Percentiles rank a stretch among this genome's conserved stretches.
Evolutionary conservation across 2,113 vertebrate genomes (phyloP).

Genomic region (Pomatostomus ruficeps): DNA sequence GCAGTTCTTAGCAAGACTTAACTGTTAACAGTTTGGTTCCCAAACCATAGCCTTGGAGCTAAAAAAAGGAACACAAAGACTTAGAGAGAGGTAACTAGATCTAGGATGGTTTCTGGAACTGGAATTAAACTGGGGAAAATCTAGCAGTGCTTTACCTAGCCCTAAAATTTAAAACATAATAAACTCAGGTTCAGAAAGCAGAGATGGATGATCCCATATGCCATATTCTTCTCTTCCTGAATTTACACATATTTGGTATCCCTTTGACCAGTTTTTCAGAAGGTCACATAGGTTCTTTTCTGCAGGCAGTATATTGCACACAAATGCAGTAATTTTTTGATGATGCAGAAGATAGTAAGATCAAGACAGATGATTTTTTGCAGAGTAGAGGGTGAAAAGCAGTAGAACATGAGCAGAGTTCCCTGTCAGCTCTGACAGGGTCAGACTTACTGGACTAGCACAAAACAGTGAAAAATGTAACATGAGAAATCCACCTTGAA

Average conservation of each 20-base stretch:
- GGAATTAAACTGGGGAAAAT: background rate
- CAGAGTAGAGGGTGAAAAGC: background rate
- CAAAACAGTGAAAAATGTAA: background rate
- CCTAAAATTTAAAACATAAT: background rate
- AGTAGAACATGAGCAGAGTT: background rate
- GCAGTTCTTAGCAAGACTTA: background rate
- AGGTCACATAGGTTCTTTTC: background rate
- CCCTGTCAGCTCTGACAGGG: conserved; percentile 5
- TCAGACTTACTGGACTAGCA: background rate
- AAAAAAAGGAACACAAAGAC: background rate
- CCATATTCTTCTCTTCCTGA: background rate
- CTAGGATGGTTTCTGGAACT: background rate
- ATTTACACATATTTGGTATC: background rate
- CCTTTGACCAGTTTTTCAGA: background rate
- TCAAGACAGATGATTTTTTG: background rate
- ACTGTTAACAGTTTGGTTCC: background rate
- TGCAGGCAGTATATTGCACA: background rate
- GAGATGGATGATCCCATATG: background rate
- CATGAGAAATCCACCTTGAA: conserved; percentile 10
- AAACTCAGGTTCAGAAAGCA: background rate
- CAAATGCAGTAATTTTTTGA: conserved; percentile 8
- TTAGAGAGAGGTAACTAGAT: background rate
- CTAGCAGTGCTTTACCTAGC: background rate
- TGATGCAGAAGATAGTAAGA: background rate
- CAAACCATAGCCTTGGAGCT: background rate